phyloP scores from a whole-genome alignment of 2,888 invertebrate genomes.

The Mactromeris polynyma region DNA sequence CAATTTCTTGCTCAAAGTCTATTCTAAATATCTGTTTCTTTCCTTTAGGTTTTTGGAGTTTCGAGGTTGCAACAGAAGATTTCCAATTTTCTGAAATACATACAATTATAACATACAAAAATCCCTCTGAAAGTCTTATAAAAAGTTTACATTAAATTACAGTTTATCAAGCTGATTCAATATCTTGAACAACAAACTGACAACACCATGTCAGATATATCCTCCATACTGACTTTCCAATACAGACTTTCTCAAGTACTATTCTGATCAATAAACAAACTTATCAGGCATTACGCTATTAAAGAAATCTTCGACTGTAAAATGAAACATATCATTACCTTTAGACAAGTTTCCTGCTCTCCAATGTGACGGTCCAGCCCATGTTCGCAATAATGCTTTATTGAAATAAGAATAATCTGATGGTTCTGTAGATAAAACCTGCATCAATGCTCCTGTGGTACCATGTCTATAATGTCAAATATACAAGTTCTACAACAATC shows the following conservation, averaged over 20 bases:
- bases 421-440: constrained; percentile 87
- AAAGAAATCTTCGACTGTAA: background rate
- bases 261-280: too few relatives aligned
- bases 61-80: constrained; percentile 47
- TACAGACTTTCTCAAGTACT: too few relatives aligned
- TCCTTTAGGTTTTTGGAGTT: constrained; percentile 66
- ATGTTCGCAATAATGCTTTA: constrained; percentile 88
- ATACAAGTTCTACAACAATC: background rate
- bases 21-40: constrained; percentile 82
- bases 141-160: too few relatives aligned
- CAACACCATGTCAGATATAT: too few relatives aligned
- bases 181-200: too few relatives aligned
- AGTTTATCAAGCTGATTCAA: too few relatives aligned
- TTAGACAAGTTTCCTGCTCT: constrained; percentile 88
- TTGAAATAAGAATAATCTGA: constrained; percentile 92
- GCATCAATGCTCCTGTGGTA: constrained; percentile 83
- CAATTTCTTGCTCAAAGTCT: constrained; percentile 83
- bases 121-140: too few relatives aligned
- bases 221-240: too few relatives aligned
- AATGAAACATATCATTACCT: constrained; percentile 64
- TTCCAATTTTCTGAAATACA: constrained; percentile 52
- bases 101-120: too few relatives aligned
- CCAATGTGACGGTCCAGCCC: constrained; percentile 96
- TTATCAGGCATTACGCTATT: too few relatives aligned
- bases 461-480: constrained; percentile 76